Conservation (phyloP, 2,888 invertebrate species). For the Noctua comes region DNA sequence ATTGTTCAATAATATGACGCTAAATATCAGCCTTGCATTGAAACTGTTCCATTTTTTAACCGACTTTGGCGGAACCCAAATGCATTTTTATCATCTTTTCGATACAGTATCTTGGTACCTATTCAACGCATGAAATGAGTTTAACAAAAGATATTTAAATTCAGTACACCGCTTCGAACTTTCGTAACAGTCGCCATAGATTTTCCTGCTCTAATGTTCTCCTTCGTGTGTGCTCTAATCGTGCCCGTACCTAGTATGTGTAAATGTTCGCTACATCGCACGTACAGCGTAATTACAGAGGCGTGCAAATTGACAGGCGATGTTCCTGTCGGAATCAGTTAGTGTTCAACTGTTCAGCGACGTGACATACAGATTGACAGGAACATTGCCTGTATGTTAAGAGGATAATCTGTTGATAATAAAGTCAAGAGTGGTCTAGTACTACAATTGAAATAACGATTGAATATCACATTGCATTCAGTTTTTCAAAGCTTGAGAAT, state of each 20-base stretch:
- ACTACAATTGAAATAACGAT: not conserved
- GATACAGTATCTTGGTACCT: not conserved
- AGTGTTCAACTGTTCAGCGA: constrained; percentile 30
- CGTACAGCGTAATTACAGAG: constrained; percentile 38
- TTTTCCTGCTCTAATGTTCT: constrained; percentile 5
- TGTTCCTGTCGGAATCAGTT: constrained; percentile 28
- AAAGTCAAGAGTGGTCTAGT: not conserved
- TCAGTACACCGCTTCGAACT: not conserved
- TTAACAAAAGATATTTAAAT: not conserved
- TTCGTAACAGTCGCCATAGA: not conserved
- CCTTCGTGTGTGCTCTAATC: not conserved
- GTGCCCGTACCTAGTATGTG: not conserved
- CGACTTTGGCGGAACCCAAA: not conserved
- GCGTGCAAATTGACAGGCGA: constrained; percentile 40
- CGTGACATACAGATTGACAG: constrained; percentile 34
- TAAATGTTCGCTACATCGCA: not conserved
- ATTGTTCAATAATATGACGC: not conserved
- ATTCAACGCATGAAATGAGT: not conserved
- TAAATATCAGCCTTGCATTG: not conserved
- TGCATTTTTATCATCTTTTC: not conserved
- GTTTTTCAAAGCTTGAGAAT: not conserved
- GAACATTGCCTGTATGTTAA: not conserved
- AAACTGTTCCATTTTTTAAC: not conserved
- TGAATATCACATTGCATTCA: not conserved
- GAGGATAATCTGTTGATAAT: not conserved